Conservation (phyloP, 2,113 vertebrate species). For the Rhinolophus sinicus region DNA sequence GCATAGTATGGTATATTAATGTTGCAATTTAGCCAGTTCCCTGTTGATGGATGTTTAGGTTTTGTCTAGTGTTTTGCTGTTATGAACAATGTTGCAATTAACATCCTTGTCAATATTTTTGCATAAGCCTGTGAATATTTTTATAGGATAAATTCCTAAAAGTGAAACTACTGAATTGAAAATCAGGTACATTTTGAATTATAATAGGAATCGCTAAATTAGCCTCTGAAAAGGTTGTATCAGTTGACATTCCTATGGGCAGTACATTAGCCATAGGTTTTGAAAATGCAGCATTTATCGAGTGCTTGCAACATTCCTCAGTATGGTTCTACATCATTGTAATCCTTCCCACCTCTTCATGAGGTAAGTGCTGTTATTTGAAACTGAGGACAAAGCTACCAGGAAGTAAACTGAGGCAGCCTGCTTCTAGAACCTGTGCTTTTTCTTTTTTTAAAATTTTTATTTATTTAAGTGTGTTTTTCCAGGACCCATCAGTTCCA, state of each 20-base stretch:
- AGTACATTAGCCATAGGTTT: not conserved
- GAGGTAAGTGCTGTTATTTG: not conserved
- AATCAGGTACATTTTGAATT: not conserved
- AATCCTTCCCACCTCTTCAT: not conserved
- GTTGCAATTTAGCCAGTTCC: not conserved
- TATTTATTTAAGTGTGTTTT: no score
- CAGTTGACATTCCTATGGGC: not conserved
- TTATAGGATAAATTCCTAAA: not conserved
- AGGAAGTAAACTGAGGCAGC: not conserved
- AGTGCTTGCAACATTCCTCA: not conserved
- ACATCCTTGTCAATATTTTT: not conserved
- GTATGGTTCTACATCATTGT: not conserved
- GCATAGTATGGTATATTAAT: not conserved
- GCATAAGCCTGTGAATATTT: not conserved
- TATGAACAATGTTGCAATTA: not conserved
- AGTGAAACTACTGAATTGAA: not conserved
- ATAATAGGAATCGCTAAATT: slow-evolving; percentile 7
- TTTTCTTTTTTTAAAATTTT: not conserved
- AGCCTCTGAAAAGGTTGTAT: not conserved
- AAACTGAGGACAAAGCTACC: not conserved
- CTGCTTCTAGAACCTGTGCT: not conserved
- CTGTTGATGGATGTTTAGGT: not conserved
- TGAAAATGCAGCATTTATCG: not conserved
- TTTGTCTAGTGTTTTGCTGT: not conserved
- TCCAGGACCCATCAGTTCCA: no score